A percentile compares a stretch with the other conserved stretches of the same genome.
These are phyloP conservation scores for Solenodon paradoxus DNA, from an alignment of 2,113 vertebrate genomes.

Conservation along the genomic window DNA sequence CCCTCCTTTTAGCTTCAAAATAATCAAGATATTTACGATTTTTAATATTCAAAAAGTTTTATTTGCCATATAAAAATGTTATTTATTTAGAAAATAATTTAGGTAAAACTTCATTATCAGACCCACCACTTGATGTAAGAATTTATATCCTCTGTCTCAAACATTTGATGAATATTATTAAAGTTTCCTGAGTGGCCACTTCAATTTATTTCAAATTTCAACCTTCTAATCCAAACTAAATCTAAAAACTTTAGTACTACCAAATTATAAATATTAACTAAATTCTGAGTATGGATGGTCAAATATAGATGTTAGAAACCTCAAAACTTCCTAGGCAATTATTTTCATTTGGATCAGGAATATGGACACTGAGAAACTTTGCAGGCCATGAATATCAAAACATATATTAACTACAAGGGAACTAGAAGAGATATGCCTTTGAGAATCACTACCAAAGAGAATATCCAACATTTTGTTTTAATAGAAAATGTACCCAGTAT, in stretches of 20 bases:
- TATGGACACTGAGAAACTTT: neutral
- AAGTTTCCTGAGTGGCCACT: neutral
- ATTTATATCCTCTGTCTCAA: neutral
- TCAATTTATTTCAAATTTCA: neutral
- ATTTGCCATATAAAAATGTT: neutral
- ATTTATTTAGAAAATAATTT: neutral
- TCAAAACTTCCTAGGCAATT: neutral
- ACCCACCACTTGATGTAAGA: neutral
- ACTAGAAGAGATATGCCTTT: neutral
- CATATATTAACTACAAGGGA: too few species aligned
- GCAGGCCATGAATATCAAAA: neutral
- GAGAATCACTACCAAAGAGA: neutral
- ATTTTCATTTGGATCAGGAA: neutral
- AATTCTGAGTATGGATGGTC: neutral
- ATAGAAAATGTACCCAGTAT: neutral
- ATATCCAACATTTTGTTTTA: neutral
- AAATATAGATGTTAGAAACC: neutral
- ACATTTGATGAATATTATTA: constrained; percentile 1
- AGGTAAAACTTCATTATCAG: neutral
- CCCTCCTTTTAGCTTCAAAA: neutral
- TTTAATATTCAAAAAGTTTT: too few species aligned
- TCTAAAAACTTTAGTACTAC: neutral
- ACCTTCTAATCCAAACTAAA: neutral
- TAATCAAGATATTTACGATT: neutral
- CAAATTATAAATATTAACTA: too few species aligned